phyloP scores from a whole-genome alignment of 1,140 invertebrate genomes.

The Euura lappo region DNA sequence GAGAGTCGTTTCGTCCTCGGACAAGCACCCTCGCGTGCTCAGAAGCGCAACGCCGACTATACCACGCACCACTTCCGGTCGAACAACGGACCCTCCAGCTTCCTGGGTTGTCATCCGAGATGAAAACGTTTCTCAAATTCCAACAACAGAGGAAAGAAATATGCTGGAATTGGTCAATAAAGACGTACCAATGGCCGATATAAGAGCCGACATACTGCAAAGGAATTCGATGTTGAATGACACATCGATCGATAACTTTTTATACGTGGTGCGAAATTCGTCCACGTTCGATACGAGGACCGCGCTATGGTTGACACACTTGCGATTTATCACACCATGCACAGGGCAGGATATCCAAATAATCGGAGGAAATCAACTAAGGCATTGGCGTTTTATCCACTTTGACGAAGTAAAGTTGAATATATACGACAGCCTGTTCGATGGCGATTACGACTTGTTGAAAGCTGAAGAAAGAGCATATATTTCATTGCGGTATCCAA shows the following conservation, averaged over 20 bases:
- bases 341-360: conserved; percentile 19
- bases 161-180: not conserved
- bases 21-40: too few species aligned
- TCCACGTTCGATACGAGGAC: not conserved
- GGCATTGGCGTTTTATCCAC: conserved; percentile 25
- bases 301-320: not conserved
- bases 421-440: conserved; percentile 18
- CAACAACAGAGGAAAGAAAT: not conserved
- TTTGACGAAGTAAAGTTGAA: conserved; percentile 5
- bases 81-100: too few species aligned
- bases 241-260: conserved; percentile 14
- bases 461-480: conserved; percentile 13
- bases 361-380: conserved; percentile 14
- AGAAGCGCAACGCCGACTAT: too few species aligned
- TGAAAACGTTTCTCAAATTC: too few species aligned
- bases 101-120: too few species aligned
- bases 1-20: too few species aligned
- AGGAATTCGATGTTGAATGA: too few species aligned
- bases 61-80: too few species aligned
- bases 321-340: not conserved
- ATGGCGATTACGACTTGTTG: not conserved
- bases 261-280: conserved; percentile 6
- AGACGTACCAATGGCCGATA: conserved; percentile 5
- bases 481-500: conserved; percentile 17
- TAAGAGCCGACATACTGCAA: conserved; percentile 9